Evolutionary conservation across 1,140 invertebrate species (phyloP).

Genomic region (Eubasilissa regina): DNA sequence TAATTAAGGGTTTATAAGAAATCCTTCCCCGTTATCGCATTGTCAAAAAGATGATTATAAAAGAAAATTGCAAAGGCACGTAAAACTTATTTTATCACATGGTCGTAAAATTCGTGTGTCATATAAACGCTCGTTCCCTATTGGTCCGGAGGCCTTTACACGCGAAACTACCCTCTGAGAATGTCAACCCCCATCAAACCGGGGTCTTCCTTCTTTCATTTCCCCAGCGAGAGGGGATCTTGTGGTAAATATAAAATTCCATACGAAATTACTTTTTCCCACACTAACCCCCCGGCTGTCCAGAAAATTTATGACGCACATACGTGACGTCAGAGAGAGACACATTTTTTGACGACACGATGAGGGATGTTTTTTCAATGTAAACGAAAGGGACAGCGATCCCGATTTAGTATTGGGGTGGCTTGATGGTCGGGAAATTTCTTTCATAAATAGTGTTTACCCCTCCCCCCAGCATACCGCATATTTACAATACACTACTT

Average conservation of each 20-base stretch:
- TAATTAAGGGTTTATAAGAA: background rate
- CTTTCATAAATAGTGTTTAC: background rate
- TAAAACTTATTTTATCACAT: slow-evolving; percentile 46
- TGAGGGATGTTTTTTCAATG: background rate
- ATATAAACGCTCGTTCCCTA: slow-evolving; percentile 36
- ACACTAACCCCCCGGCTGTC: background rate
- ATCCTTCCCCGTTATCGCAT: slow-evolving; percentile 65
- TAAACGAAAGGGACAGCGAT: background rate
- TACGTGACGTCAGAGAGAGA: background rate
- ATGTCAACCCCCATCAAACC: slow-evolving; percentile 51
- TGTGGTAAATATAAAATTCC: slow-evolving; percentile 52
- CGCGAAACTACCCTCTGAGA: slow-evolving; percentile 50
- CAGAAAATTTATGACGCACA: slow-evolving; percentile 13
- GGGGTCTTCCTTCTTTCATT: slow-evolving; percentile 35
- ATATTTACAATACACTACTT: background rate
- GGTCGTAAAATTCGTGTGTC: slow-evolving; percentile 47
- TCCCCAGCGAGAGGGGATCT: slow-evolving; percentile 24
- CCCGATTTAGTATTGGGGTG: background rate
- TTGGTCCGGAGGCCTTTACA: slow-evolving; percentile 42
- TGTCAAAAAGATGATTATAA: slow-evolving; percentile 64
- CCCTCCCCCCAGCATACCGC: background rate
- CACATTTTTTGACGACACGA: background rate
- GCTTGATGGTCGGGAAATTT: background rate
- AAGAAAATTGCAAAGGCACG: slow-evolving; percentile 54
- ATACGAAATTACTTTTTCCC: slow-evolving; percentile 27